Conservation (phyloP, 1,140 invertebrate genomes). For the Procambarus virginalis region DNA sequence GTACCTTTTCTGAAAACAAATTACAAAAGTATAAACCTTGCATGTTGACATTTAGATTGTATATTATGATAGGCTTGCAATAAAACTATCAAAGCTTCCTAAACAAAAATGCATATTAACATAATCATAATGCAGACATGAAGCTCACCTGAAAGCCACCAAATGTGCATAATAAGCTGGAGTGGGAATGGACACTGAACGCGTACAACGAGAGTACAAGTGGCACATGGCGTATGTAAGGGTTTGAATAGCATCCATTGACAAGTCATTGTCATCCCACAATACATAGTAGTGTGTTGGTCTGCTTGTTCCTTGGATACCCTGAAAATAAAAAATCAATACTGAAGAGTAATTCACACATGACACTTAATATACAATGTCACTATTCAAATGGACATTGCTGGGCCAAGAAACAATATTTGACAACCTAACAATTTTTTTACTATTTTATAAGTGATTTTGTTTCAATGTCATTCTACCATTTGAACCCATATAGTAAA, state of each 20-base stretch:
- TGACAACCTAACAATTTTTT: too few relatives aligned
- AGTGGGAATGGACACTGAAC: conserved; percentile 92
- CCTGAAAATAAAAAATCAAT: conserved; percentile 72
- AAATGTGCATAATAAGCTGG: conserved; percentile 96
- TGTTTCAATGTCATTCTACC: too few relatives aligned
- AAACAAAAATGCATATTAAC: not conserved
- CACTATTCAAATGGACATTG: too few relatives aligned
- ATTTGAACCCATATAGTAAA: too few relatives aligned
- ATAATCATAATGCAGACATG: not conserved
- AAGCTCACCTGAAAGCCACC: conserved; percentile 81
- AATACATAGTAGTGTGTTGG: conserved; percentile 92
- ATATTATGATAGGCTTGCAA: not conserved
- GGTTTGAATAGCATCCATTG: conserved; percentile 84
- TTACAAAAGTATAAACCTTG: not conserved
- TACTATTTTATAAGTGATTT: too few relatives aligned
- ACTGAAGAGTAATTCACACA: not conserved
- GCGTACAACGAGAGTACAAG: conserved; percentile 89
- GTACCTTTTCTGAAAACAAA: not conserved
- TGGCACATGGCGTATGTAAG: conserved; percentile 92
- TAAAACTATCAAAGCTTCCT: not conserved
- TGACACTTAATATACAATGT: not conserved
- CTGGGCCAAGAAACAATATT: too few relatives aligned
- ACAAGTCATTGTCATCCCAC: conserved; percentile 85
- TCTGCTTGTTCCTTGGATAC: conserved; percentile 84
- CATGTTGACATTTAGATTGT: not conserved